phyloP scores from a whole-genome alignment of 2,888 invertebrate species.

The Ethmia dodecea region DNA sequence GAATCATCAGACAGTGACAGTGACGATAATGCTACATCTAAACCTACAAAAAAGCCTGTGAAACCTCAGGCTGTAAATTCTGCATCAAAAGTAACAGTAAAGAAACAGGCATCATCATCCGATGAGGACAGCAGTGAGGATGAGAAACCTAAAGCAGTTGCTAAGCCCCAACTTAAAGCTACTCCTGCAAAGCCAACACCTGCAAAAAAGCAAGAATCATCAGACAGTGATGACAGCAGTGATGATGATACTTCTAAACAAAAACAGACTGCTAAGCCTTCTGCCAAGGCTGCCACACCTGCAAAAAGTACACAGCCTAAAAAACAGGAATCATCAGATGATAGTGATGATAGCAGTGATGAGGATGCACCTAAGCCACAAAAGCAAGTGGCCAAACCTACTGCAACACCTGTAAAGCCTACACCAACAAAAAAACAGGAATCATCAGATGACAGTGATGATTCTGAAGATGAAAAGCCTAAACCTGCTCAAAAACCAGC shows the following conservation, averaged over 20 bases:
- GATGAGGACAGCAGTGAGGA: slow-evolving; percentile 25
- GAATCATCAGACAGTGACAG: slow-evolving; percentile 48
- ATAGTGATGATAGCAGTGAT: slow-evolving; percentile 31
- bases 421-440: slow-evolving; percentile 25
- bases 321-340: slow-evolving; percentile 26
- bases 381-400: slow-evolving; percentile 22
- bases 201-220: slow-evolving; percentile 21
- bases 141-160: slow-evolving; percentile 16
- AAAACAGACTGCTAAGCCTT: slow-evolving; percentile 24
- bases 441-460: slow-evolving; percentile 35
- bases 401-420: slow-evolving; percentile 17
- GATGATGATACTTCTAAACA: slow-evolving; percentile 52
- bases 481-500: slow-evolving; percentile 29
- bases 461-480: slow-evolving; percentile 55
- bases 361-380: slow-evolving; percentile 46
- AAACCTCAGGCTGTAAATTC: slow-evolving; percentile 21
- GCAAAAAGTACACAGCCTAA: slow-evolving; percentile 20
- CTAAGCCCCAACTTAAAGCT: slow-evolving; percentile 16
- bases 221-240: slow-evolving; percentile 37
- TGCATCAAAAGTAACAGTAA: slow-evolving; percentile 7
- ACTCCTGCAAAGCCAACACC: slow-evolving; percentile 20
- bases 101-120: slow-evolving; percentile 41
- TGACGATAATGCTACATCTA: slow-evolving; percentile 41
- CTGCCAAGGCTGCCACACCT: slow-evolving; percentile 26
- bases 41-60: slow-evolving; percentile 27